Evolutionary conservation across 2,888 invertebrate genomes (phyloP).

Genomic region (Tupiocoris notatus): DNA sequence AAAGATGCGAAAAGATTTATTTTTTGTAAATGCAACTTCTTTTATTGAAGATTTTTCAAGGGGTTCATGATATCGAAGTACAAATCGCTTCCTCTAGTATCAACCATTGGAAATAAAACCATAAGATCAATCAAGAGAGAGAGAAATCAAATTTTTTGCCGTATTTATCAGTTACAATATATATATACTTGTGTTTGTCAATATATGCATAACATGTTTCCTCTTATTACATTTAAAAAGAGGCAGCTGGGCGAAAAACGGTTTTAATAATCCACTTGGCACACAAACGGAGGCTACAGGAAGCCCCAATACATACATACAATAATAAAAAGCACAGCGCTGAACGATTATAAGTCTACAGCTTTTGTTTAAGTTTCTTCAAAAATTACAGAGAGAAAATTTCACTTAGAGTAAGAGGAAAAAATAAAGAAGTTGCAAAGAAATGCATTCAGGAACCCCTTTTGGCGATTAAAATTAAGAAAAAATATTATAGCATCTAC

Average conservation of each 20-base stretch:
- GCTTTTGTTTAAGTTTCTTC: slow-evolving; percentile 22
- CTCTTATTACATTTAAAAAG: slow-evolving; percentile 22
- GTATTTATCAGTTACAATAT: slow-evolving; percentile 34
- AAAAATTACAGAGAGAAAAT: slow-evolving; percentile 22
- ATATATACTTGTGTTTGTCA: slow-evolving; percentile 27
- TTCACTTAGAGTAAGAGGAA: slow-evolving; percentile 33
- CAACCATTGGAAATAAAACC: not conserved
- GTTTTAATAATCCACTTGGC: slow-evolving; percentile 44
- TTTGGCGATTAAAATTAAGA: slow-evolving; percentile 10
- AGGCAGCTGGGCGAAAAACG: slow-evolving; percentile 43
- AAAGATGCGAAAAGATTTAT: too few species aligned
- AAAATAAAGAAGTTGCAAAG: slow-evolving; percentile 44
- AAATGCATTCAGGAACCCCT: slow-evolving; percentile 41
- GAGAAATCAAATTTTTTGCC: not conserved
- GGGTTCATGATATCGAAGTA: slow-evolving; percentile 48
- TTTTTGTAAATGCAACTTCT: slow-evolving; percentile 49
- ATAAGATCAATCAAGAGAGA: not conserved
- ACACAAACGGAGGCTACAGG: slow-evolving; percentile 42
- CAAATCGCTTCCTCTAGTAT: slow-evolving; percentile 43
- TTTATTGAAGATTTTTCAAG: slow-evolving; percentile 46
- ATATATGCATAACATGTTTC: slow-evolving; percentile 33
- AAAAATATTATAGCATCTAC: slow-evolving; percentile 21
- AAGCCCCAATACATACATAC: slow-evolving; percentile 40
- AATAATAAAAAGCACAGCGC: slow-evolving; percentile 47
- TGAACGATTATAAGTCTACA: slow-evolving; percentile 40